Evolutionary conservation across 2,888 invertebrate genomes (phyloP), one percentile per base, ranked within the genome.

Genomic region (Pseudanteris insignis): DNA sequence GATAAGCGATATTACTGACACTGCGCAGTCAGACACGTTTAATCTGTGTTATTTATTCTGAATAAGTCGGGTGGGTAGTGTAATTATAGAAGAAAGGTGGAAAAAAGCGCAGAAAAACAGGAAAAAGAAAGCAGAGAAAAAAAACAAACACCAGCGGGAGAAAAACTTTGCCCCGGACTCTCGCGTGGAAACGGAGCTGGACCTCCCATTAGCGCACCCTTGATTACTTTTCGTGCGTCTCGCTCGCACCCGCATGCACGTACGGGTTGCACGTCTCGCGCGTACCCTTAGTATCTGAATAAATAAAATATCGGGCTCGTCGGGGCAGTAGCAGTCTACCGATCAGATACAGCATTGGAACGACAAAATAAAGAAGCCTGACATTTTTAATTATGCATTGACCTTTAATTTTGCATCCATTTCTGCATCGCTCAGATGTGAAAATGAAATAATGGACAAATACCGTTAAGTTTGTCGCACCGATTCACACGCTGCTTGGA

Each of bases 221-320:
- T 79, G 79, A 79, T 79, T 79, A 79, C 78, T 79, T 79, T 79
- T 77, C 77, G 75, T 44, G 38, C 53, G 37, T 60, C 58, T 38
- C 47, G 33, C 43, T 58, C 37, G 73, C 71, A 71, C 71, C 70
- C 70, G 69, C 70, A 68, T 32, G 6, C 32, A 32, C 50, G 34
- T 8, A 25, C 32, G 24, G 24, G n/a, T 11, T 29, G 25, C 59
- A 50, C 53, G 53, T 2, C 47, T 57, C 37, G 21, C 60, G 9
- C 59, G 73, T 73, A 69, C 73, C 74, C 71, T 10, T 70, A 67
- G 72, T 70, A 74, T 79, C 78, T 78, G 75, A 79, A 79, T 79
- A 79, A 79, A 79, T 79, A 79, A 79, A 79, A 78, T 79, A 79
- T 79, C 74, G 73, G 70, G 65, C 71, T 75, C 70, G 68, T 66